Percentiles rank a stretch among this genome's conserved stretches.
phyloP scores from a whole-genome alignment of 2,888 invertebrate genomes.

The Notocelia uddmanniana region DNA sequence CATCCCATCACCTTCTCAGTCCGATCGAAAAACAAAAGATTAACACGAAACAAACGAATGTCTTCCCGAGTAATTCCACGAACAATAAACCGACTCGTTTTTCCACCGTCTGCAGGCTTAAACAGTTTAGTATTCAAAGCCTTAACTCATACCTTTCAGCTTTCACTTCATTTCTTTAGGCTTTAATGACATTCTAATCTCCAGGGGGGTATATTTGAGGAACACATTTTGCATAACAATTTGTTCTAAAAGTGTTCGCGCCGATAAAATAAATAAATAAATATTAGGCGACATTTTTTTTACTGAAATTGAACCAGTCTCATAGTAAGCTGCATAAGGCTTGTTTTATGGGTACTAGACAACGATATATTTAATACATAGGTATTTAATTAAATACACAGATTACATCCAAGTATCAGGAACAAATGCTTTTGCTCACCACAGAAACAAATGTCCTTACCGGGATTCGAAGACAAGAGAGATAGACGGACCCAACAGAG shows the following conservation, averaged over 20 bases:
- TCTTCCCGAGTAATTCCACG: slow-evolving; percentile 3
- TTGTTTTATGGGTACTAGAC: too few species aligned
- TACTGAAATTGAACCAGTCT: too few species aligned
- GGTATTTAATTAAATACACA: too few species aligned
- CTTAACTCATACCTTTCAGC: slow-evolving; percentile 1
- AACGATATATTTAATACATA: too few species aligned
- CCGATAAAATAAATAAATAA: too few species aligned
- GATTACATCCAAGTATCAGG: too few species aligned
- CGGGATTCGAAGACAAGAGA: too few species aligned
- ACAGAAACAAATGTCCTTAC: too few species aligned
- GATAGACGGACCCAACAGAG: too few species aligned
- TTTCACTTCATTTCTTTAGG: slow-evolving; percentile 19
- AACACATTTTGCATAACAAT: not conserved
- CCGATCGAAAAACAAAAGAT: not conserved
- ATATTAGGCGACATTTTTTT: too few species aligned
- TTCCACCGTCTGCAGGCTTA: not conserved
- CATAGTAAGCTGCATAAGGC: too few species aligned
- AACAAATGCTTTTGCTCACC: too few species aligned
- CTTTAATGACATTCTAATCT: slow-evolving; percentile 24
- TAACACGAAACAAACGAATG: slow-evolving; percentile 5
- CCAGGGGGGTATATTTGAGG: not conserved
- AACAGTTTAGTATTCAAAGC: slow-evolving; percentile 26
- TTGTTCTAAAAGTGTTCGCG: not conserved
- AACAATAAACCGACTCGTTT: slow-evolving; percentile 9
- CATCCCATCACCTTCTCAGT: not conserved